These are phyloP conservation scores for Athalia rosae DNA, from an alignment of 2,888 invertebrate genomes.

Conservation along the genomic window DNA sequence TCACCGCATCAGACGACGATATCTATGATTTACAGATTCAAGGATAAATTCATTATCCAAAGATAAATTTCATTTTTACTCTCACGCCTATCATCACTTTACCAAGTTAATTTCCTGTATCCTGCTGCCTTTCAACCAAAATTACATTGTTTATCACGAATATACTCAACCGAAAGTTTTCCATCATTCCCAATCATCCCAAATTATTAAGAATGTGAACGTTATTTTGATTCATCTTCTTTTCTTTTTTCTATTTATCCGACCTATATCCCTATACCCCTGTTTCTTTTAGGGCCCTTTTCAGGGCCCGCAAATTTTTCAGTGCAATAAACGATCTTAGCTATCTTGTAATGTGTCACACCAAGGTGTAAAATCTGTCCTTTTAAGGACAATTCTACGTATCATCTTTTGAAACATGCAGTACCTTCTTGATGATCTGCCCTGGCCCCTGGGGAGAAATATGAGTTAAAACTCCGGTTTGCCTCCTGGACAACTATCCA, in stretches of 20 bases:
- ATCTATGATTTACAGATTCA: constrained; percentile 27
- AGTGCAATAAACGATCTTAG: constrained; percentile 51
- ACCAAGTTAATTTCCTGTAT: constrained; percentile 26
- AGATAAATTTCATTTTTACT: constrained; percentile 38
- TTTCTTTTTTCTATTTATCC: constrained; percentile 47
- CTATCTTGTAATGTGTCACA: constrained; percentile 44
- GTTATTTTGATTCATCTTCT: constrained; percentile 40
- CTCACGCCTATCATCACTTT: constrained; percentile 14
- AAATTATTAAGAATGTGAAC: constrained; percentile 12
- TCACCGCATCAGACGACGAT: constrained; percentile 3
- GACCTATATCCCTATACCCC: constrained; percentile 35
- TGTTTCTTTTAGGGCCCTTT: constrained; percentile 65
- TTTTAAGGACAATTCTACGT: constrained; percentile 50
- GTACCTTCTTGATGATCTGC: too few species aligned
- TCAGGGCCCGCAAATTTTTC: constrained; percentile 67
- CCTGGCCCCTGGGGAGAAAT: too few species aligned
- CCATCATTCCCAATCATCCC: neutral
- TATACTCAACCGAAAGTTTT: constrained; percentile 13
- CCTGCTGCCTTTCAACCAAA: constrained; percentile 9
- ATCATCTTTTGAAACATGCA: too few species aligned
- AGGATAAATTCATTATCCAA: constrained; percentile 31
- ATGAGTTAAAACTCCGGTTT: too few species aligned
- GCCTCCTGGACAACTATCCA: too few species aligned
- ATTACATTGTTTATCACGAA: constrained; percentile 18
- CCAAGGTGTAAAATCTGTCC: constrained; percentile 52